A percentile compares a stretch with the other conserved stretches of the same genome.
phyloP scores from a whole-genome alignment of 2,888 invertebrate genomes.

The Leucania comma region DNA sequence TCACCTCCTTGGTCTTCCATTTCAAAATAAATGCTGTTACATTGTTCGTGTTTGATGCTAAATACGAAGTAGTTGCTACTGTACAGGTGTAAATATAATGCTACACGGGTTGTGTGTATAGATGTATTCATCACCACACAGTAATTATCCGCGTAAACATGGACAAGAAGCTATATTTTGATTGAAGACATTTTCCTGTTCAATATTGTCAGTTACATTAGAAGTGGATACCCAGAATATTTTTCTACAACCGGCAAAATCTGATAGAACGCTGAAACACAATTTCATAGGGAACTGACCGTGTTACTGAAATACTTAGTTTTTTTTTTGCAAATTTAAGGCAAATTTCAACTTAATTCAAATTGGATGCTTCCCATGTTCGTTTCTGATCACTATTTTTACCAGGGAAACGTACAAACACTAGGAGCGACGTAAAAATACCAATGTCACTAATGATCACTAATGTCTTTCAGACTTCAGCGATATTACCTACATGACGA shows the following conservation, averaged over 20 bases:
- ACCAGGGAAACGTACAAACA: too few species aligned
- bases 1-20: not conserved
- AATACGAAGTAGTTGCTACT: slow-evolving; percentile 17
- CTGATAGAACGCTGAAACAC: not conserved
- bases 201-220: not conserved
- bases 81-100: slow-evolving; percentile 22
- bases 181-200: not conserved
- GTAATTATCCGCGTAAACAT: slow-evolving; percentile 27
- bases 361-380: not conserved
- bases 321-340: not conserved
- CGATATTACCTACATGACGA: not conserved
- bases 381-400: not conserved
- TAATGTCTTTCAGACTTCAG: not conserved
- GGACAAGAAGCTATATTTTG: not conserved
- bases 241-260: not conserved
- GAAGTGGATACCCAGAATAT: not conserved
- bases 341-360: not conserved
- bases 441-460: not conserved
- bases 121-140: slow-evolving; percentile 3
- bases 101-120: slow-evolving; percentile 15
- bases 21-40: slow-evolving; percentile 16
- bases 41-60: not conserved
- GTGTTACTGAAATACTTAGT: not conserved
- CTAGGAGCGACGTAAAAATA: not conserved
- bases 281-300: not conserved